Percentiles rank a stretch among this genome's conserved stretches.
Conservation (phyloP, 2,888 invertebrate genomes). For the Mesorhabditis belari region DNA sequence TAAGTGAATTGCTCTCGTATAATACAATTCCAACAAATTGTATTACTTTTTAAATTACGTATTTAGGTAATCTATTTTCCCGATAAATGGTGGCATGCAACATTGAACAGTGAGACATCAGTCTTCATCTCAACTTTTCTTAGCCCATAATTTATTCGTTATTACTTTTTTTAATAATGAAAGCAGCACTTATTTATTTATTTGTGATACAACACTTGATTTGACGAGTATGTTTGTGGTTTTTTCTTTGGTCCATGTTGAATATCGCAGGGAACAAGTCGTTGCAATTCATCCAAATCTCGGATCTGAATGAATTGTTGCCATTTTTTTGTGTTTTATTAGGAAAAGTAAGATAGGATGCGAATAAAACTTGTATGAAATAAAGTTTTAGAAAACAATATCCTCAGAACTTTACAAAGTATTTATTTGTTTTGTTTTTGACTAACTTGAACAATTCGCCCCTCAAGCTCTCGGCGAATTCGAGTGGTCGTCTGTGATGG, state of each 20-base stretch:
- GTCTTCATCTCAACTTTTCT: slow-evolving; percentile 60
- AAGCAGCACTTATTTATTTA: not conserved
- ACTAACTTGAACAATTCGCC: slow-evolving; percentile 17
- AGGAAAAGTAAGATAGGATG: too few species aligned
- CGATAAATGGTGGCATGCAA: slow-evolving; percentile 60
- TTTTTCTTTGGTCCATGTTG: not conserved
- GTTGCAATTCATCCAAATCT: slow-evolving; percentile 18
- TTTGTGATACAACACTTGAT: not conserved
- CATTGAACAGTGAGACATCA: slow-evolving; percentile 58
- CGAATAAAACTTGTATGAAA: too few species aligned
- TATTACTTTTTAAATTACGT: not conserved
- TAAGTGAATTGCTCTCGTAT: too few species aligned
- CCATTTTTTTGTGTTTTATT: too few species aligned
- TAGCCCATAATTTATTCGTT: slow-evolving; percentile 40
- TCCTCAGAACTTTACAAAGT: too few species aligned
- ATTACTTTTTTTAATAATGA: not conserved
- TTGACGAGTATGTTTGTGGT: too few species aligned
- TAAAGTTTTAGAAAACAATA: too few species aligned
- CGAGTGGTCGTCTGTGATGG: slow-evolving; percentile 29
- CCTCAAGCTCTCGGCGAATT: slow-evolving; percentile 20
- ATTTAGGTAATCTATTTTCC: slow-evolving; percentile 57
- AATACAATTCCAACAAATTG: too few species aligned
- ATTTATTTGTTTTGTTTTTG: not conserved
- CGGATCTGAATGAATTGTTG: too few species aligned
- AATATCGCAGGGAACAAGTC: slow-evolving; percentile 17